Evolutionary conservation across 2,797 vertebrate genomes (phyloP).

Genomic region (Gymnoscopelus microlampas): DNA sequence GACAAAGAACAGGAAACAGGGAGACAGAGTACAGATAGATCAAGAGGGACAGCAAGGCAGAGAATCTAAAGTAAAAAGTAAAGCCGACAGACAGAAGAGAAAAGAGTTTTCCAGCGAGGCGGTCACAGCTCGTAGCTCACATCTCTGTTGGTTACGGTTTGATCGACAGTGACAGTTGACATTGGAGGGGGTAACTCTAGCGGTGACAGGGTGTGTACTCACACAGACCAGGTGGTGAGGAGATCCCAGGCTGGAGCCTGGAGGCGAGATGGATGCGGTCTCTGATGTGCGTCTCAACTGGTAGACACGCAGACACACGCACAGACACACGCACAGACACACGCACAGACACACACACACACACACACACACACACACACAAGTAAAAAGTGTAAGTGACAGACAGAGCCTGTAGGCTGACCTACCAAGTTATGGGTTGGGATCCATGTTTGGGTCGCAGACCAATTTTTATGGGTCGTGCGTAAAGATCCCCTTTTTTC

Average conservation of each 20-base stretch:
- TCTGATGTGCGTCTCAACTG: constrained; percentile 94
- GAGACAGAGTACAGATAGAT: not conserved
- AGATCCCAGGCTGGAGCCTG: constrained; percentile 93
- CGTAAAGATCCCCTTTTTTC: too few species aligned
- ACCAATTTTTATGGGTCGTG: too few species aligned
- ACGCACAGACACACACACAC: constrained; percentile 5
- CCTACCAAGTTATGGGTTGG: too few species aligned
- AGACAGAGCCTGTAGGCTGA: too few species aligned
- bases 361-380: constrained; percentile 5
- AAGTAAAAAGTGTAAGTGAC: not conserved
- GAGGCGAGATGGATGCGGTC: constrained; percentile 90
- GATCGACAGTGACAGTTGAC: constrained; percentile 38
- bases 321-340: constrained; percentile 6
- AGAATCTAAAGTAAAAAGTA: too few species aligned
- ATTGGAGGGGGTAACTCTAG: not conserved
- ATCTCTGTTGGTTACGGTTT: constrained; percentile 11
- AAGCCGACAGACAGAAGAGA: constrained; percentile 20
- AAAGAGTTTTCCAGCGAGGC: constrained; percentile 7
- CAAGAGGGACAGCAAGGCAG: not conserved
- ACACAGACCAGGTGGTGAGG: constrained; percentile 94
- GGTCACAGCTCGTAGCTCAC: not conserved
- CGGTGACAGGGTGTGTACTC: constrained; percentile 69
- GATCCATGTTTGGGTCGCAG: too few species aligned
- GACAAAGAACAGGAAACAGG: not conserved
- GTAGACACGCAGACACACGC: constrained; percentile 17